Evolutionary conservation across 2,113 vertebrate species (phyloP), one percentile per base, ranked within the genome.

Genomic region (Cnemophilus loriae): DNA sequence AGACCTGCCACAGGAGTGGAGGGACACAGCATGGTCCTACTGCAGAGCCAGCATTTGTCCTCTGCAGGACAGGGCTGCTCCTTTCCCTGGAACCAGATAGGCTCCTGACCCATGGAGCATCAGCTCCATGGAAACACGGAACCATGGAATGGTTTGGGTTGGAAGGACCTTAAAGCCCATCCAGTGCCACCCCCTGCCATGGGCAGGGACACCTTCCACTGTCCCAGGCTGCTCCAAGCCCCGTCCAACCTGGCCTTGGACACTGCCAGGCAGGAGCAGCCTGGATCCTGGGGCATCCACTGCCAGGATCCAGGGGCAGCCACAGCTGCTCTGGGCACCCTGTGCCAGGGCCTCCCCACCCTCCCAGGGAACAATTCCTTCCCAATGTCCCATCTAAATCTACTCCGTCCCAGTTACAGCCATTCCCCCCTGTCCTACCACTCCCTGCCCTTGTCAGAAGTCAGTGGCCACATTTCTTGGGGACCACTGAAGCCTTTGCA

Each of bases 181-280:
- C n/a, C 30, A 1, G 2, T 1, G 0, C 20, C 61, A 76, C 16
- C 3, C 3, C 47, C 41, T 41, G 55, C 26, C 70, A 13, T 6
- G 14, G 5, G 37, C 39, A 49, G 79, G 47, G 55, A 35, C 55
- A 8, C 26, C 30, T 76, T 0, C 49, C 63, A 56, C 70, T 2
- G 0, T 15, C 26, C 61, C 55, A 69, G 28, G 24, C 2, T 75
- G 70, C n/a, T 83, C 47, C 69, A 7, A 39, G 19, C 33, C 68
- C 44, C 30, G 9, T 50, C 67, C 44, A 89, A 0, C 44, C 60
- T 52, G 63, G 63, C 70, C 79, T 69, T 19, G 70, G 61, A 0
- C 53, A 68, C 53, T 55, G 2, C 78, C 78, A 89, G 39, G 53
- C 81, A 73, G 87, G 39, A 47, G 20, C 78, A 89, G 61, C 69